phyloP scores from a whole-genome alignment of 2,113 vertebrate genomes.

The Sitta europaea region DNA sequence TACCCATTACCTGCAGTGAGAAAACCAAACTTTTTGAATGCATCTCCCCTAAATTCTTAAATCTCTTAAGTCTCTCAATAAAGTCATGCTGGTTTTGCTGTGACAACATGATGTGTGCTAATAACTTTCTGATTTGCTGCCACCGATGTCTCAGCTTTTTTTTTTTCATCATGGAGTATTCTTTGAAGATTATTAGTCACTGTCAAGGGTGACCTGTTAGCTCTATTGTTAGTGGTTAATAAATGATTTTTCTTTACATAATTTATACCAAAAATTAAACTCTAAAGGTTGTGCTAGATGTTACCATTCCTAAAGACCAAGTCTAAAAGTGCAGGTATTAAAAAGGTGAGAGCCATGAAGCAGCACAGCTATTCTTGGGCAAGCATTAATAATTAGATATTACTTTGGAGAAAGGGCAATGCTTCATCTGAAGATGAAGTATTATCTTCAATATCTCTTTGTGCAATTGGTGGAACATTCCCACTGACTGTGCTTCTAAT shows the following conservation, averaged over 20 bases:
- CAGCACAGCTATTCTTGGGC: slow-evolving; percentile 47
- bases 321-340: slow-evolving; percentile 11
- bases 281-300: slow-evolving; percentile 40
- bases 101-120: neutral
- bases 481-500: slow-evolving; percentile 59
- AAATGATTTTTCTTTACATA: slow-evolving; percentile 1
- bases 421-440: slow-evolving; percentile 67
- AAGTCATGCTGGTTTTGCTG: neutral
- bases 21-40: neutral
- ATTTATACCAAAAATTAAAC: slow-evolving; percentile 28
- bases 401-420: slow-evolving; percentile 69
- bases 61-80: neutral
- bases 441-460: slow-evolving; percentile 58
- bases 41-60: neutral
- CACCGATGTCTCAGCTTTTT: neutral
- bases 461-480: slow-evolving; percentile 51
- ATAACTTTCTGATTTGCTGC: neutral
- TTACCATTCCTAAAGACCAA: slow-evolving; percentile 3
- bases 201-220: neutral
- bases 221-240: neutral
- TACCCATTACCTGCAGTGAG: neutral
- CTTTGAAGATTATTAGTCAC: neutral
- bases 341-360: slow-evolving; percentile 4
- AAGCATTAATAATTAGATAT: slow-evolving; percentile 70
- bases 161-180: neutral